phyloP scores from a whole-genome alignment of 2,797 vertebrate genomes.

The Champsocephalus esox region DNA sequence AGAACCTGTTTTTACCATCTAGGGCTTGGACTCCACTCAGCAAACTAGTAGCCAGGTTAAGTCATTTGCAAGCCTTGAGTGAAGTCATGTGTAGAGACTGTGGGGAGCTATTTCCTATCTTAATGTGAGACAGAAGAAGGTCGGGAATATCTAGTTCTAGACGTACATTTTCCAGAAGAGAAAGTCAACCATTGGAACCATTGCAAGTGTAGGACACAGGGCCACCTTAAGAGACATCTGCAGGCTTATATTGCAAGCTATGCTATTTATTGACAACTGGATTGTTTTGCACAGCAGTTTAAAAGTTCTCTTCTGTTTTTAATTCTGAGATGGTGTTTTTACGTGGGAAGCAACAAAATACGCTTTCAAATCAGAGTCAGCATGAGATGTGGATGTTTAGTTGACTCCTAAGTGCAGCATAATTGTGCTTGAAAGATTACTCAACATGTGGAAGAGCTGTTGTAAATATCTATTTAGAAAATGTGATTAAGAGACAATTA shows the following conservation, averaged over 20 bases:
- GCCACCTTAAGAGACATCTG: conserved; percentile 21
- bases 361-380: conserved; percentile 12
- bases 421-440: conserved; percentile 27
- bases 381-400: conserved; percentile 5
- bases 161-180: conserved; percentile 16
- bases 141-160: conserved; percentile 3
- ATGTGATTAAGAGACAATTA: background rate
- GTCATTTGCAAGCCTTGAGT: conserved; percentile 46
- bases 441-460: conserved; percentile 5
- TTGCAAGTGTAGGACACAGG: conserved; percentile 11
- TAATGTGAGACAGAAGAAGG: conserved; percentile 28
- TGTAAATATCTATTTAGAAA: background rate
- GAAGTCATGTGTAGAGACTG: conserved; percentile 46
- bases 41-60: conserved; percentile 56
- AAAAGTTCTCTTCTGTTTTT: conserved; percentile 20
- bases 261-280: conserved; percentile 15
- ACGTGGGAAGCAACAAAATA: conserved; percentile 1
- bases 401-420: background rate
- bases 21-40: conserved; percentile 28
- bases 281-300: conserved; percentile 28
- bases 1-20: conserved; percentile 62
- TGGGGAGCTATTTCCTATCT: conserved; percentile 43
- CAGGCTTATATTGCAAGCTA: background rate
- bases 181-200: conserved; percentile 19
- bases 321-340: conserved; percentile 16